Evolutionary conservation across 2,888 invertebrate species (phyloP).

Genomic region (Ernsta delagoae): DNA sequence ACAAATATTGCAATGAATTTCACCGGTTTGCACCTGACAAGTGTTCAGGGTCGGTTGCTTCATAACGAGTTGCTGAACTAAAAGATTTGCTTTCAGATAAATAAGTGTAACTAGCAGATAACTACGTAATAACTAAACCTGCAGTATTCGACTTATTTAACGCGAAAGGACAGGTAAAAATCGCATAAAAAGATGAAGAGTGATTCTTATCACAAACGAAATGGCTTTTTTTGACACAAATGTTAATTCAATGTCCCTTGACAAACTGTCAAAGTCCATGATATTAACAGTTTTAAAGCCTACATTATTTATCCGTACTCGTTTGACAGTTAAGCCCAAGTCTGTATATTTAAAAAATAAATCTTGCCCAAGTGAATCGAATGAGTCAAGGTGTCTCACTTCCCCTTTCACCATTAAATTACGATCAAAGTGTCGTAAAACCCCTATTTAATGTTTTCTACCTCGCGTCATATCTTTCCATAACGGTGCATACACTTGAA

Average conservation of each 20-base stretch:
- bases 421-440: conserved; percentile 13
- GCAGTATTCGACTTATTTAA: neutral
- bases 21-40: conserved; percentile 8
- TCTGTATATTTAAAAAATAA: neutral
- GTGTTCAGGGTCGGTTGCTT: conserved; percentile 18
- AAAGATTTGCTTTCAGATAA: conserved; percentile 3
- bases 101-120: neutral
- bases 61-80: conserved; percentile 13
- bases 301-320: no score
- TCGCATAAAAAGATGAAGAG: no score
- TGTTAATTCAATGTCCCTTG: no score
- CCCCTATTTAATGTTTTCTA: conserved; percentile 26
- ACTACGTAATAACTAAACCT: conserved; percentile 1
- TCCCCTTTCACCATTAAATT: conserved; percentile 1
- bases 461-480: conserved; percentile 18
- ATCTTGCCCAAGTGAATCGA: neutral
- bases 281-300: no score
- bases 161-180: neutral
- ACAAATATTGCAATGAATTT: conserved; percentile 6
- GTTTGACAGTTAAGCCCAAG: no score
- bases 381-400: conserved; percentile 3
- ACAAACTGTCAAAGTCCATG: no score
- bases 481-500: neutral
- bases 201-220: no score
- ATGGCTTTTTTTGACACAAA: no score